Evolutionary conservation across 2,888 invertebrate species (phyloP).

Genomic region (Byasa hedistus): DNA sequence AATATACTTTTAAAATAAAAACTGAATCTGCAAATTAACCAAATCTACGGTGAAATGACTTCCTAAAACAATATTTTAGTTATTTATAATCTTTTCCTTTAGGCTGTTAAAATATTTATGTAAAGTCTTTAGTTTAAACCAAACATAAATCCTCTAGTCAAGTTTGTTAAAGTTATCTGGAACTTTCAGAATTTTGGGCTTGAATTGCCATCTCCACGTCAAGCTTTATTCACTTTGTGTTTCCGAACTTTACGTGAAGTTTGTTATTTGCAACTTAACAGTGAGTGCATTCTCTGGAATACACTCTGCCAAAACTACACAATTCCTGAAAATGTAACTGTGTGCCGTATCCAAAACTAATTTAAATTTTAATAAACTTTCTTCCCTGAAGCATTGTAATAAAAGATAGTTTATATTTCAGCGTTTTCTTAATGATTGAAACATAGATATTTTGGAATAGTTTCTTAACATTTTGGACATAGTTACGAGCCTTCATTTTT

Average conservation of each 20-base stretch:
- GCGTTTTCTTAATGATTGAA: too few relatives aligned
- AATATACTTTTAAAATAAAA: too few relatives aligned
- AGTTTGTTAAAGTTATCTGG: not conserved
- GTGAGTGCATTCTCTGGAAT: constrained; percentile 18
- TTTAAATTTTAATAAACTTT: not conserved
- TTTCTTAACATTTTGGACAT: too few relatives aligned
- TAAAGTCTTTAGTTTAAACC: not conserved
- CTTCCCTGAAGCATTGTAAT: not conserved
- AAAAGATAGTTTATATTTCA: not conserved
- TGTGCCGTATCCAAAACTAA: not conserved
- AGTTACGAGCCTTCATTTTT: too few relatives aligned
- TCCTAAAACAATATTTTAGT: not conserved
- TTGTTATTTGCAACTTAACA: constrained; percentile 20
- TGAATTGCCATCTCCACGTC: constrained; percentile 14
- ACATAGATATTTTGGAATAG: too few relatives aligned
- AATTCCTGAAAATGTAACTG: not conserved
- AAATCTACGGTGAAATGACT: not conserved
- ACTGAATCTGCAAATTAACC: too few relatives aligned
- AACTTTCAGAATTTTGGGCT: constrained; percentile 2
- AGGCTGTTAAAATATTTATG: not conserved
- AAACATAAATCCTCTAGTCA: not conserved
- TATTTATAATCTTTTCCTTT: not conserved
- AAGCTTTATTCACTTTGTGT: constrained; percentile 17
- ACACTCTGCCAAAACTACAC: constrained; percentile 14
- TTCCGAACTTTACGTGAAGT: constrained; percentile 20